phyloP scores from a whole-genome alignment of 2,797 vertebrate species.

The Pseudochromis fuscus region DNA sequence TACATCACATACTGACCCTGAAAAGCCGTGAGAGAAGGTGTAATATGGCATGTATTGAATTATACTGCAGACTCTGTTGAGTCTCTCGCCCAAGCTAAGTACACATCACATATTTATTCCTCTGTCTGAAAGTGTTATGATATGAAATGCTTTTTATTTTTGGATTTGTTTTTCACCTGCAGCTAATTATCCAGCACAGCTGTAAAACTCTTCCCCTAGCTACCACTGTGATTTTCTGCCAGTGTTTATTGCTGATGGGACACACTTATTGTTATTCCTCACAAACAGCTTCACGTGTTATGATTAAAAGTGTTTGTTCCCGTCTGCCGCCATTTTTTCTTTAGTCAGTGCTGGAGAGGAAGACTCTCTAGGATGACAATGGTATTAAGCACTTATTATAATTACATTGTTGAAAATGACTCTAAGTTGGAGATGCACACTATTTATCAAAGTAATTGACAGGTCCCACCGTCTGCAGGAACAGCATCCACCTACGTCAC shows the following conservation, averaged over 20 bases:
- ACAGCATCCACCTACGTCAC: neutral
- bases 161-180: neutral
- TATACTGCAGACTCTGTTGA: neutral
- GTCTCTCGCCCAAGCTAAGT: neutral
- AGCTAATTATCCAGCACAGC: neutral
- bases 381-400: neutral
- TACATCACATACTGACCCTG: too few species aligned
- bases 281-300: neutral
- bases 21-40: too few species aligned
- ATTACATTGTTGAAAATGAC: neutral
- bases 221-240: neutral
- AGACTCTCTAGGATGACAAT: neutral
- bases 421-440: neutral
- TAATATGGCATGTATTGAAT: neutral
- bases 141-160: neutral
- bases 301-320: neutral
- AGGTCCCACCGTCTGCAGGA: neutral
- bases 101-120: neutral
- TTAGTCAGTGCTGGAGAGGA: neutral
- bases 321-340: neutral
- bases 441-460: neutral
- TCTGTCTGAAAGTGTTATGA: neutral
- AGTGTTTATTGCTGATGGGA: neutral
- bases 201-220: neutral
- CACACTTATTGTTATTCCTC: neutral